Conservation (phyloP, 2,113 vertebrate genomes). For the Ardeotis arabs region DNA sequence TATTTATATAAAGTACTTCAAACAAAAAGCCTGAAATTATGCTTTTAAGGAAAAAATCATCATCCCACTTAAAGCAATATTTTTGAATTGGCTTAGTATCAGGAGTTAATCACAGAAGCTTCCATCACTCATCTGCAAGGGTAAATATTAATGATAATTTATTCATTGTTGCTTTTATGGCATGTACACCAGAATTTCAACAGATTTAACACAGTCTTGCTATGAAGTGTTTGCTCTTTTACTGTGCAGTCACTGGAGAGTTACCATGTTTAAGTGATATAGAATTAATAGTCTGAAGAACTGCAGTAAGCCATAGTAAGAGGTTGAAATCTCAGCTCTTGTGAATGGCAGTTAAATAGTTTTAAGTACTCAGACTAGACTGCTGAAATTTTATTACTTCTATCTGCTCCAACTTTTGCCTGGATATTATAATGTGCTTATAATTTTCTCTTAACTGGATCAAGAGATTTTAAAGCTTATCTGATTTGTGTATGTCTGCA, state of each 20-base stretch:
- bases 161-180: neutral
- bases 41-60: neutral
- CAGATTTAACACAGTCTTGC: neutral
- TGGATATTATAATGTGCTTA: neutral
- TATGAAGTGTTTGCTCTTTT: neutral
- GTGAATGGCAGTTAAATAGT: neutral
- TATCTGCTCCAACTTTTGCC: neutral
- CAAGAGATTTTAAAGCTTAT: neutral
- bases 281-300: neutral
- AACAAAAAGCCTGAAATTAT: neutral
- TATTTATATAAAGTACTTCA: neutral
- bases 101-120: neutral
- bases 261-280: neutral
- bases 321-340: neutral
- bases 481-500: neutral
- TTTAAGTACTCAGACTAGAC: neutral
- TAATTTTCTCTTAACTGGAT: neutral
- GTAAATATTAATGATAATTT: neutral
- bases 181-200: neutral
- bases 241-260: neutral
- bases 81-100: neutral
- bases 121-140: neutral
- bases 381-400: neutral
- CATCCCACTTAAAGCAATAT: neutral
- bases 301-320: neutral